Evolutionary conservation across 2,113 vertebrate species (phyloP), one percentile per base, ranked within the genome.

Genomic region (Mastomys natalensis): DNA sequence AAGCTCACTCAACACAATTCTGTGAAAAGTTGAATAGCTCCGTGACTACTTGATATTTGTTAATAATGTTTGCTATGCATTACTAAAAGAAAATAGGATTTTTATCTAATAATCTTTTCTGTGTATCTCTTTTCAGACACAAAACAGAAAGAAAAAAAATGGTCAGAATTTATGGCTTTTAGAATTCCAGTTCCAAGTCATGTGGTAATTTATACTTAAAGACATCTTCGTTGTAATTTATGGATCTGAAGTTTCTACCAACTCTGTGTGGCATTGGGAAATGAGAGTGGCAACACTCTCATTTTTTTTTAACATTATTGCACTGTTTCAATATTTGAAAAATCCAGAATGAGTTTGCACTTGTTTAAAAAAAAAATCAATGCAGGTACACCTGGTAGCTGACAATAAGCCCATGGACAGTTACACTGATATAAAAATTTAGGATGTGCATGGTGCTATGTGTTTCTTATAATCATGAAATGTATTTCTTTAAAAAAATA

Each of bases 381-480:
- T 93, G 68, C 22, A 98, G 64, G 40, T 43, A 34, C 1, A 74
- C 21, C 37, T 91, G 43, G 90, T 97, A 76, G 40, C 53, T 95
- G 72, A 76, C 48, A 96, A 64, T 51, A 29, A 87, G 96, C 5
- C 11, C 11, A 55, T 4, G 16, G 70, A 12, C 15, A 89, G 78
- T 34, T 22, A 70, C 12, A 48, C 31, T 81, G 80, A 92, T 11
- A 86, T 88, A 55, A 92, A 91, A 68, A 45, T 90, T 94, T 91
- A 96, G 90, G 88, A 86, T 89, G 62, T 93, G 68, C 53, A 82
- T 81, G 29, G 19, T 97, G 45, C 60, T 97, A 91, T 68, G 84
- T 5, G 26, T 97, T 68, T 96, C 77, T 94, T 92, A 88, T 55
- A 96, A n/a, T 80, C 82, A 95, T 82, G 17, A 55, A 55, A 95